A percentile compares a stretch with the other conserved stretches of the same genome.
Evolutionary conservation across 2,797 vertebrate species (phyloP).

Genomic region (Hypotaenidia philippensis): DNA sequence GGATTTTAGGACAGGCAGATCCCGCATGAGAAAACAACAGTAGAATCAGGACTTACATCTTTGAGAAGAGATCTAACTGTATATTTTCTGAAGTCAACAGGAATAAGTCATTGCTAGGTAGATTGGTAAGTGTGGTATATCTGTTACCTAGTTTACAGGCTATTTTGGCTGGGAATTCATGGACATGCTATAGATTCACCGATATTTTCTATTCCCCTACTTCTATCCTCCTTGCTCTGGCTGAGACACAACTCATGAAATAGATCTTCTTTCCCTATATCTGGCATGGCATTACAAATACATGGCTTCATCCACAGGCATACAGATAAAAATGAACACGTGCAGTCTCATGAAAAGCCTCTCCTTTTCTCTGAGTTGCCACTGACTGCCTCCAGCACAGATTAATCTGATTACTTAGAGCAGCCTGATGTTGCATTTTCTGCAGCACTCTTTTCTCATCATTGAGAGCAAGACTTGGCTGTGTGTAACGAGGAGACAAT

Average conservation of each 20-base stretch:
- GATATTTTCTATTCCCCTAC: neutral
- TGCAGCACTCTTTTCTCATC: neutral
- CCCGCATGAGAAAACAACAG: neutral
- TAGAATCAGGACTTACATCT: neutral
- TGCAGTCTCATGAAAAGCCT: neutral
- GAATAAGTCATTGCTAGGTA: neutral
- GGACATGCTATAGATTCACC: neutral
- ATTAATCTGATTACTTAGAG: slow-evolving; percentile 45
- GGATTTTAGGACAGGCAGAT: neutral
- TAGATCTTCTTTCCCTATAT: neutral
- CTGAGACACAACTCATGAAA: neutral
- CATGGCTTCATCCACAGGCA: neutral
- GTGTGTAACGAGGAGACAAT: neutral
- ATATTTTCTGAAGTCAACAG: neutral
- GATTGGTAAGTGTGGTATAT: neutral
- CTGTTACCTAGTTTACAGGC: neutral
- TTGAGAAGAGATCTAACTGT: neutral
- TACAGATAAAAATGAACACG: neutral
- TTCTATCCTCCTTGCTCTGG: neutral
- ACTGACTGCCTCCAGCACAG: slow-evolving; percentile 18
- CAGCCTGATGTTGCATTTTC: slow-evolving; percentile 25
- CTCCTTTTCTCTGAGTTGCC: neutral
- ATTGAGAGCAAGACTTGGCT: neutral
- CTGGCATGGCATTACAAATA: neutral
- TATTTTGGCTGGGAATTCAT: neutral